Evolutionary conservation across 2,797 vertebrate genomes (phyloP).

Genomic region (Acestrorhynchus altus): DNA sequence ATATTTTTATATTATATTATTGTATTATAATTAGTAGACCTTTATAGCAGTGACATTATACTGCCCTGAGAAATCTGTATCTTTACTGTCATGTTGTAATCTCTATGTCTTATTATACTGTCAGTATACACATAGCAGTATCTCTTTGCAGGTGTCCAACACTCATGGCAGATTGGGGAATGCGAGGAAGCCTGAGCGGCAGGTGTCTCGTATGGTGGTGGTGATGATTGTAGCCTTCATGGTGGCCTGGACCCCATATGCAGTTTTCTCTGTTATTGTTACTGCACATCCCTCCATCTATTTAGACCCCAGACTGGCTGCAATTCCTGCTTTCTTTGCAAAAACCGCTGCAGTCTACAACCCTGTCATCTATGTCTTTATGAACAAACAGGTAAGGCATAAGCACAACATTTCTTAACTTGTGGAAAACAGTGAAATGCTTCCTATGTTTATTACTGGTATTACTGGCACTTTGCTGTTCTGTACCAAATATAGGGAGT

Average conservation of each 20-base stretch:
- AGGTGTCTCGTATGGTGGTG: slow-evolving; percentile 90
- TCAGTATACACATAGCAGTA: slow-evolving; percentile 5
- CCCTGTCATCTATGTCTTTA: slow-evolving; percentile 91
- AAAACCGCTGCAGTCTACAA: slow-evolving; percentile 91
- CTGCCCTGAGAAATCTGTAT: too few species aligned
- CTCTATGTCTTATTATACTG: neutral
- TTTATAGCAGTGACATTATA: too few species aligned
- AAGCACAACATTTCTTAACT: neutral
- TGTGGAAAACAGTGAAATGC: too few species aligned
- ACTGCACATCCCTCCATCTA: slow-evolving; percentile 81
- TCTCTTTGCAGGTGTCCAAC: slow-evolving; percentile 79
- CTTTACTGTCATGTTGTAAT: neutral
- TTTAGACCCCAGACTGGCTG: slow-evolving; percentile 83
- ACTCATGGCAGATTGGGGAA: slow-evolving; percentile 78
- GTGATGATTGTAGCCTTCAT: slow-evolving; percentile 91
- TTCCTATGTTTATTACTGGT: too few species aligned
- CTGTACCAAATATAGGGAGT: too few species aligned
- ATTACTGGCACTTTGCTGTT: too few species aligned
- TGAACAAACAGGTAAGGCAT: slow-evolving; percentile 89
- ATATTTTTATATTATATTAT: too few species aligned
- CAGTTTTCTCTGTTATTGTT: slow-evolving; percentile 84
- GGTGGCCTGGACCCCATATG: slow-evolving; percentile 89
- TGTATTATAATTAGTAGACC: too few species aligned
- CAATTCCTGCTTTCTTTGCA: slow-evolving; percentile 89
- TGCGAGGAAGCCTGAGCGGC: slow-evolving; percentile 84